Evolutionary conservation across 37 sponge, comb jelly and placozoan genomes (phyloP).

Genomic region (Halichondria panicea): DNA sequence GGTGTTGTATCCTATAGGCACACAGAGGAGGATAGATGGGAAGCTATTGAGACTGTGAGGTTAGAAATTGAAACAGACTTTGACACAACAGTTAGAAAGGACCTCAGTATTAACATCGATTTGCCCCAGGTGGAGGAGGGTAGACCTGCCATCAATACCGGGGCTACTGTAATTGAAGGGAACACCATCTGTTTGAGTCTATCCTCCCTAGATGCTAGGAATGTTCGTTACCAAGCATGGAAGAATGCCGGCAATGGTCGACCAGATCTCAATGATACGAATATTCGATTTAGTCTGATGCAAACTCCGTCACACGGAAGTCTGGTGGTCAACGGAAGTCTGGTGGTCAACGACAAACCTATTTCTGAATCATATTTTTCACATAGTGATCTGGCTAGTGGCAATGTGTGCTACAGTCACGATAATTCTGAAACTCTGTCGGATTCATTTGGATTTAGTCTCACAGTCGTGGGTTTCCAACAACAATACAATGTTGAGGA

Average conservation of each 20-base stretch:
- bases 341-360: neutral
- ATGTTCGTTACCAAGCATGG: slow-evolving; percentile 59
- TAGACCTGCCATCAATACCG: slow-evolving; percentile 37
- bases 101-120: slow-evolving; percentile 35
- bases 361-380: slow-evolving; percentile 9
- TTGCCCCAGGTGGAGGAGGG: slow-evolving; percentile 2
- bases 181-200: slow-evolving; percentile 32
- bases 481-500: neutral
- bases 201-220: slow-evolving; percentile 63
- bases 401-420: slow-evolving; percentile 46
- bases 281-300: neutral
- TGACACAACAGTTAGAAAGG: too few species aligned
- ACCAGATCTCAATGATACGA: neutral
- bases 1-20: slow-evolving; percentile 36
- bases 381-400: slow-evolving; percentile 12
- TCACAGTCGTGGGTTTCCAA: slow-evolving; percentile 19
- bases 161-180: slow-evolving; percentile 32
- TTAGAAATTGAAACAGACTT: too few species aligned
- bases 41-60: slow-evolving; percentile 28
- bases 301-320: neutral
- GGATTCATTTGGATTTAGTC: slow-evolving; percentile 13
- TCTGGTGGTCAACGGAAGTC: neutral
- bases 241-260: neutral
- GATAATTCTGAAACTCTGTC: slow-evolving; percentile 16
- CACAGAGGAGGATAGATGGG: slow-evolving; percentile 55